phyloP scores from a whole-genome alignment of 2,797 vertebrate species.

The Coracias cyanogaster region DNA sequence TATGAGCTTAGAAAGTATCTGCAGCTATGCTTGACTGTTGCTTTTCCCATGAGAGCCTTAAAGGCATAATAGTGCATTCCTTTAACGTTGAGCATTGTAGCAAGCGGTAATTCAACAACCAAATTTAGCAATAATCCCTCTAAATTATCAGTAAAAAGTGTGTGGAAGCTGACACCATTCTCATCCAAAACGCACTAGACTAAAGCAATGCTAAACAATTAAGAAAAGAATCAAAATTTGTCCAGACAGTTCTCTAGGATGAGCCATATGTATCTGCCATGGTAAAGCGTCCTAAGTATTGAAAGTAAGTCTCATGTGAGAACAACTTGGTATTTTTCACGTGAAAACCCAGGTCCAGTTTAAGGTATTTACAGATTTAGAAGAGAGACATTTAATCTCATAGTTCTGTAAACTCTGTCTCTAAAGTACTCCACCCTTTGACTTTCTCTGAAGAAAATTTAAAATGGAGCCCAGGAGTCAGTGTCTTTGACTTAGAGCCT shows the following conservation, averaged over 20 bases:
- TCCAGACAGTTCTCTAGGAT: neutral
- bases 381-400: neutral
- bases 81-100: neutral
- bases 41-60: neutral
- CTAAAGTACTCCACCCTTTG: slow-evolving; percentile 1
- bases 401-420: neutral
- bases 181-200: neutral
- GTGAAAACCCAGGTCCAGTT: neutral
- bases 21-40: neutral
- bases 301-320: neutral
- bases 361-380: neutral
- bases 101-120: neutral
- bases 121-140: neutral
- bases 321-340: neutral
- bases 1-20: neutral
- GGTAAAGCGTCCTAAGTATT: neutral
- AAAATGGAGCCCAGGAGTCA: slow-evolving; percentile 28
- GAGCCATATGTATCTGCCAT: neutral
- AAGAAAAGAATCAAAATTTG: neutral
- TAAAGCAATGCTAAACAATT: neutral
- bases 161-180: neutral
- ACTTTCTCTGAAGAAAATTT: slow-evolving; percentile 12
- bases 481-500: slow-evolving; percentile 23
- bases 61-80: neutral
- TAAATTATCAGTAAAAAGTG: neutral